Conservation (phyloP, 2,113 vertebrate genomes). For the Synchiropus splendidus region DNA sequence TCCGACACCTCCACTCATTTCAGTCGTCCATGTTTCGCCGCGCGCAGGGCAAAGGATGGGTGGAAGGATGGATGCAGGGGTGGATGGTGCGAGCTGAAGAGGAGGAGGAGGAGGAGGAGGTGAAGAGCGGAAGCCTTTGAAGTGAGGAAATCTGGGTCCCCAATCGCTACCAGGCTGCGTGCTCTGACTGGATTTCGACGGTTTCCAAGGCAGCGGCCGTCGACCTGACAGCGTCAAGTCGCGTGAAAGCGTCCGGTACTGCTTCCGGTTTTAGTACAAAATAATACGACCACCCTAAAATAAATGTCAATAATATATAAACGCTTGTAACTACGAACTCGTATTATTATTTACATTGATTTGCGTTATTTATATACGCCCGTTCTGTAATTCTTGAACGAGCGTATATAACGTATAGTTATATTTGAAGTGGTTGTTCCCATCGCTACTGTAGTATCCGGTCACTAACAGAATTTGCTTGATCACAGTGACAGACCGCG, state of each 20-base stretch:
- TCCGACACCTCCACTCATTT: constrained; percentile 18
- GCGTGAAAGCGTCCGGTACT: too few relatives aligned
- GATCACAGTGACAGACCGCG: constrained; percentile 5
- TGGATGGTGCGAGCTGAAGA: not conserved
- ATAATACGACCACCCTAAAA: constrained; percentile 23
- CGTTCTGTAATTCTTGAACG: too few relatives aligned
- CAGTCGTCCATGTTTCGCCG: constrained; percentile 21
- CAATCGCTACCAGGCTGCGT: constrained; percentile 35
- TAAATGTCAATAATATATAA: too few relatives aligned
- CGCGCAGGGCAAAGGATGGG: constrained; percentile 1
- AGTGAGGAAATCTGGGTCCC: constrained; percentile 43
- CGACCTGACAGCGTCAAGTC: constrained; percentile 14
- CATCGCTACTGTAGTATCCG: too few relatives aligned
- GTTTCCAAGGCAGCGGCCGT: constrained; percentile 62
- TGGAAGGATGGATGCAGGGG: constrained; percentile 8
- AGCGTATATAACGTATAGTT: too few relatives aligned
- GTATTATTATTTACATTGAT: too few relatives aligned
- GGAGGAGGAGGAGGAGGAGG: constrained; percentile 1
- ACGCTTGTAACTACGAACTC: too few relatives aligned
- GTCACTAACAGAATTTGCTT: too few relatives aligned
- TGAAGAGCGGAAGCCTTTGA: constrained; percentile 44
- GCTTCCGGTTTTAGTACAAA: constrained; percentile 9
- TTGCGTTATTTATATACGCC: too few relatives aligned
- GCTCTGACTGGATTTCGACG: constrained; percentile 44
- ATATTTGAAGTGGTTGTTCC: not conserved